Base-by-base conservation (phyloP, 2,797 vertebrate species). In the Novumbra hubbsi region DNA sequence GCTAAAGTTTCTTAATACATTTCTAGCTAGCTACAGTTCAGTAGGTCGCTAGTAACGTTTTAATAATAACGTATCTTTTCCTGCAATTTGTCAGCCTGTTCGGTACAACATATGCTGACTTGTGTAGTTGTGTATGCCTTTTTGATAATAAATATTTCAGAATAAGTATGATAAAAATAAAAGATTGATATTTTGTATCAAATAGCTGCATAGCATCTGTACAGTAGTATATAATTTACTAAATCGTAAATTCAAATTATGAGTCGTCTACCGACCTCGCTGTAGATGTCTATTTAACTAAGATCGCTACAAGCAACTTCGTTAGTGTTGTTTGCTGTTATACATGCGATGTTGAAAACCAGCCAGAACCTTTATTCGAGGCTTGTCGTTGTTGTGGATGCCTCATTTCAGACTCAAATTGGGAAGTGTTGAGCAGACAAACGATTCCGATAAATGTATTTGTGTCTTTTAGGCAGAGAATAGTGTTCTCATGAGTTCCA, bases 401-500 rank as follows among this genome's bases (percentile, higher is more conserved):
- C 41, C 3, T 45, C 41, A 38, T 66, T 38, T 34, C 16, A 34
- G 5, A n/a, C 64, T n/a, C 11, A n/a, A n/a, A 27, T 24, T 27
- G 21, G 32, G 28, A 34, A 65, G 28, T 66, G 15, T 7, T 64
- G 27, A 65, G 28, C 28, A 30, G 63, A 65, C 16, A 32, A 30
- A 32, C 15, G 41, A 45, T 2, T 45, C 1, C 62, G 17, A 38
- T 57, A 5, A 41, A 52, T 60, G 15, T 63, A 4, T 45, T 45
- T 69, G 9, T 8, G 28, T 74, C 17, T n/a, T 62, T 72, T n/a
- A 52, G 14, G 69, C 77, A 55, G 55, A 4, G 55, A 60, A 24
- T 24, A 70, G 41, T 72, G 48, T 66, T 78, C 84, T 71, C 73
- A 91, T 88, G 90, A 92, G 71, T 82, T 88, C 80, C 71, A 83